These are phyloP conservation scores for Gallinago jamesoni DNA, from an alignment of 2,113 vertebrate species.

Conservation along the genomic window DNA sequence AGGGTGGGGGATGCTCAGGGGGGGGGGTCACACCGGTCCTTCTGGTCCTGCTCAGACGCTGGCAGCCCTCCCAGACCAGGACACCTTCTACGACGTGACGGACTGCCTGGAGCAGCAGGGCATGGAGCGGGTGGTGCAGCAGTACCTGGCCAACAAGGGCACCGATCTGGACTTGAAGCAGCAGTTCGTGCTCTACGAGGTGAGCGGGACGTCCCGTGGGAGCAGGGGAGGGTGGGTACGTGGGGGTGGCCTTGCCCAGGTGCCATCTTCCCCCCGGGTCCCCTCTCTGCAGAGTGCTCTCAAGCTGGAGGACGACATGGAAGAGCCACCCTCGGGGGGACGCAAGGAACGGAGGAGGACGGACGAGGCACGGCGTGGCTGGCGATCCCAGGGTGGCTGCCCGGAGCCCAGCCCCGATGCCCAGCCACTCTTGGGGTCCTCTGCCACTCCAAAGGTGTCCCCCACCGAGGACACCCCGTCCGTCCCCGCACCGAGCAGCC, in stretches of 20 bases:
- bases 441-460: background rate
- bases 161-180: slow-evolving; percentile 83
- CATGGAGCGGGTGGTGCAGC: slow-evolving; percentile 87
- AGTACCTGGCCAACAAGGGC: slow-evolving; percentile 77
- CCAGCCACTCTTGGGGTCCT: background rate
- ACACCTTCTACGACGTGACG: slow-evolving; percentile 93
- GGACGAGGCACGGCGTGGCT: slow-evolving; percentile 81
- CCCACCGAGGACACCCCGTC: background rate
- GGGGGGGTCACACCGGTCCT: background rate
- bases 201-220: background rate
- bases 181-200: slow-evolving; percentile 90
- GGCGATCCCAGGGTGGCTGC: slow-evolving; percentile 74
- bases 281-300: slow-evolving; percentile 76
- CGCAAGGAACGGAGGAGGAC: slow-evolving; percentile 88
- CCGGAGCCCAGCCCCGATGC: background rate
- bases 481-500: background rate
- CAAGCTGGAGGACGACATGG: slow-evolving; percentile 84
- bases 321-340: slow-evolving; percentile 64
- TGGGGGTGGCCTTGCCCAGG: fast-evolving
- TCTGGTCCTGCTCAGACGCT: slow-evolving; percentile 77
- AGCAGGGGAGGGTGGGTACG: background rate
- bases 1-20: background rate
- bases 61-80: slow-evolving; percentile 91
- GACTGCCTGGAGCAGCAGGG: slow-evolving; percentile 92
- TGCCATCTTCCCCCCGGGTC: background rate